phyloP scores from a whole-genome alignment of 1,140 invertebrate species.

The Pinna nobilis region DNA sequence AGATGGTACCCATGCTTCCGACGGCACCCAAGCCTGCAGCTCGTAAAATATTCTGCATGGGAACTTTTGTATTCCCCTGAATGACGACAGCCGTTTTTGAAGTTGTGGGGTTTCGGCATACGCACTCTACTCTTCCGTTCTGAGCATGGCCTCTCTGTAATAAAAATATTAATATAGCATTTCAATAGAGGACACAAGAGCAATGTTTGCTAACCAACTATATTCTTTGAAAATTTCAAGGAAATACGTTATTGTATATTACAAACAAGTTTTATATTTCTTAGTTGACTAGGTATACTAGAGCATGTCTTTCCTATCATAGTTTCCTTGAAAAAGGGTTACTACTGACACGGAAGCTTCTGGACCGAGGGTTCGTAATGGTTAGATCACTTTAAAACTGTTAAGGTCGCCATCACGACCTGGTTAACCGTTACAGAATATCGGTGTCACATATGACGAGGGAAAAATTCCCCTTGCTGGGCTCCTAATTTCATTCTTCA shows the following conservation, averaged over 20 bases:
- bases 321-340: too few relatives aligned
- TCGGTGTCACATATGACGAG: too few relatives aligned
- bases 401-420: too few relatives aligned
- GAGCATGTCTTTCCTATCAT: too few relatives aligned
- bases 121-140: conserved; percentile 30
- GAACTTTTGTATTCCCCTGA: conserved; percentile 22
- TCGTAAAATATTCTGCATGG: conserved; percentile 11
- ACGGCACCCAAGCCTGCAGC: conserved; percentile 37
- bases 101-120: conserved; percentile 2
- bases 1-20: neutral
- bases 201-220: neutral
- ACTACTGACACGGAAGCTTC: too few relatives aligned
- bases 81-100: conserved; percentile 14
- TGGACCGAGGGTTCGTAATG: too few relatives aligned
- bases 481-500: too few relatives aligned
- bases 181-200: neutral
- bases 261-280: too few relatives aligned
- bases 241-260: neutral
- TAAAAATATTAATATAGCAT: neutral
- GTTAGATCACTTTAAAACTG: too few relatives aligned
- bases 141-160: conserved; percentile 9
- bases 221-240: neutral
- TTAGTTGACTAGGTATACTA: too few relatives aligned
- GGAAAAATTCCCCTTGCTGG: too few relatives aligned
- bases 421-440: too few relatives aligned